These are phyloP conservation scores for Stegophylla sp. DNA, from an alignment of 2,888 invertebrate genomes.

Conservation along the genomic window DNA sequence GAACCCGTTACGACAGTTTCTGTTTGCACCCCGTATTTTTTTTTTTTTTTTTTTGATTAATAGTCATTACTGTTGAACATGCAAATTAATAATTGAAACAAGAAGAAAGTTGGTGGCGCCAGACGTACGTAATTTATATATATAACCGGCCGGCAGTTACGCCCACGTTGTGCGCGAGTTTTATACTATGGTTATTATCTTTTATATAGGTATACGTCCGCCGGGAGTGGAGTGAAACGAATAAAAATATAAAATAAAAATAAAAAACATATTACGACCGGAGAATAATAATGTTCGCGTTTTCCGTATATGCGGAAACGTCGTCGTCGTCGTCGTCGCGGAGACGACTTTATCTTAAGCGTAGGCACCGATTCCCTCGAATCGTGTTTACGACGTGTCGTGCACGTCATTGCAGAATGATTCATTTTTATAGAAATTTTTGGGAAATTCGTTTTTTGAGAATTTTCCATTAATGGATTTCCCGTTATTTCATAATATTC, in stretches of 20 bases:
- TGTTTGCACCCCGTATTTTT: not conserved
- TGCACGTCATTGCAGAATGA: no score
- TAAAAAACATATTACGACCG: no score
- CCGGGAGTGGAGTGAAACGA: not conserved
- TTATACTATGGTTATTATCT: not conserved
- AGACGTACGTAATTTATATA: slow-evolving; percentile 23
- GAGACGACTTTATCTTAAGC: not conserved
- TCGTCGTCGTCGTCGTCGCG: not conserved
- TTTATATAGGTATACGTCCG: not conserved
- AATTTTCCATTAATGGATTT: no score
- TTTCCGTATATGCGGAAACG: not conserved
- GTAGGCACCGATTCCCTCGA: no score
- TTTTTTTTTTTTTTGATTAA: no score
- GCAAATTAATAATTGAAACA: slow-evolving; percentile 45
- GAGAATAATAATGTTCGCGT: not conserved
- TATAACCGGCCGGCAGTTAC: slow-evolving; percentile 9
- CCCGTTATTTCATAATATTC: no score
- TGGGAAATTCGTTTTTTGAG: no score
- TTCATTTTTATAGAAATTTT: no score
- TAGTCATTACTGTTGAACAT: no score
- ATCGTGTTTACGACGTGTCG: no score
- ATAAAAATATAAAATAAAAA: not conserved
- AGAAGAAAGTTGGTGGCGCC: slow-evolving; percentile 53
- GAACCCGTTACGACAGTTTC: not conserved
- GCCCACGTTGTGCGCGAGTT: slow-evolving; percentile 15